Conservation (phyloP, 1,140 invertebrate genomes). For the Oncopodura yosiiana region DNA sequence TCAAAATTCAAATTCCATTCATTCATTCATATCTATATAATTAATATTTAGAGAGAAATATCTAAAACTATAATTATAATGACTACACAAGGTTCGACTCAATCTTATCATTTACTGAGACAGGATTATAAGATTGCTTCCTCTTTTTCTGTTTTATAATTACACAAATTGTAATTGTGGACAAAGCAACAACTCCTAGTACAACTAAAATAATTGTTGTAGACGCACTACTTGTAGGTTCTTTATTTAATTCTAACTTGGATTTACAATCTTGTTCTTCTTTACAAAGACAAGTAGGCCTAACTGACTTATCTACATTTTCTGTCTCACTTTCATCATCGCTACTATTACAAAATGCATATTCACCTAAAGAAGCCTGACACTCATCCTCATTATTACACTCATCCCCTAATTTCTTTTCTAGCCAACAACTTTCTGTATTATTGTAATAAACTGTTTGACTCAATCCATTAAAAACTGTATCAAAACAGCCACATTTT, state of each 20-base stretch:
- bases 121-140: no score
- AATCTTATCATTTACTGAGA: no score
- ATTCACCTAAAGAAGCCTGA: not conserved
- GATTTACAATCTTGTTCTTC: not conserved
- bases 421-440: not conserved
- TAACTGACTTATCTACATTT: not conserved
- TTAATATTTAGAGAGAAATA: no score
- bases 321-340: no score
- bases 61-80: no score
- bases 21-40: no score
- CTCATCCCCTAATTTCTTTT: not conserved
- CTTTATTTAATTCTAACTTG: not conserved
- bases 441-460: not conserved
- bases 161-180: conserved; percentile 1
- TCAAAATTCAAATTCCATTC: no score
- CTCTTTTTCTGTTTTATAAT: not conserved
- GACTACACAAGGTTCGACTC: no score
- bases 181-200: not conserved
- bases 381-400: not conserved
- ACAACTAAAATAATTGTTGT: conserved; percentile 7
- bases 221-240: not conserved
- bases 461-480: not conserved
- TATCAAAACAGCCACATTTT: conserved; percentile 5
- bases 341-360: not conserved
- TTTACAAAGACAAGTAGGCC: not conserved